These are phyloP conservation scores for Acanthoscelides obtectus DNA, from an alignment of 2,888 invertebrate genomes.

Conservation along the genomic window DNA sequence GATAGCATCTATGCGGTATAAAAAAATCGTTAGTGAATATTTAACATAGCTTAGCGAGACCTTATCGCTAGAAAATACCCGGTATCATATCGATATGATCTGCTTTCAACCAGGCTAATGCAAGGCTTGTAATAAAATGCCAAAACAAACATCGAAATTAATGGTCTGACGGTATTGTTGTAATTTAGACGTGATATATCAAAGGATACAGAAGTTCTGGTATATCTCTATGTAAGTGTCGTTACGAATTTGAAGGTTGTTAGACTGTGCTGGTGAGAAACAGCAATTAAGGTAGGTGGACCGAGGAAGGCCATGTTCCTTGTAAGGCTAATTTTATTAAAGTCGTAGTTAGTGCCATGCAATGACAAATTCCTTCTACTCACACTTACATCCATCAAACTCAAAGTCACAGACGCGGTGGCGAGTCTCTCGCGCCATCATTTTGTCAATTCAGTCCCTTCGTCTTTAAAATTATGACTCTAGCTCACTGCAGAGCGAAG, in stretches of 20 bases:
- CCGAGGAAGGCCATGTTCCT: too few species aligned
- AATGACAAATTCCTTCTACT: too few species aligned
- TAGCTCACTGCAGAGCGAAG: too few species aligned
- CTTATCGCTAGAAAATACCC: background rate
- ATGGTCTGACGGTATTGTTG: background rate
- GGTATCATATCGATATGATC: background rate
- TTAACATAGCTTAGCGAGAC: background rate
- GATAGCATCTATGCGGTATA: background rate
- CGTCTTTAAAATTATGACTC: too few species aligned
- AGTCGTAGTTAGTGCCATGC: too few species aligned
- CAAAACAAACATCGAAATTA: background rate
- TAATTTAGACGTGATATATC: background rate
- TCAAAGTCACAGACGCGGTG: too few species aligned
- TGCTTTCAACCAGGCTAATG: background rate
- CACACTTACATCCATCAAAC: too few species aligned
- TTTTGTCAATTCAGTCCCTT: too few species aligned
- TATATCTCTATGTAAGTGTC: background rate
- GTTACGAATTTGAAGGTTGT: background rate
- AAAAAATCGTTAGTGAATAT: background rate
- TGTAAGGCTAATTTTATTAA: too few species aligned
- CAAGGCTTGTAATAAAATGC: background rate
- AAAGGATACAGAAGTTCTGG: background rate
- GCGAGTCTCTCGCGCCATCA: too few species aligned
- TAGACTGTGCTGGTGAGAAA: too few species aligned
- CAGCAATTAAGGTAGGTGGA: too few species aligned